These are phyloP conservation scores for Miniopterus natalensis DNA, from an alignment of 2,113 vertebrate species.

Conservation along the genomic window DNA sequence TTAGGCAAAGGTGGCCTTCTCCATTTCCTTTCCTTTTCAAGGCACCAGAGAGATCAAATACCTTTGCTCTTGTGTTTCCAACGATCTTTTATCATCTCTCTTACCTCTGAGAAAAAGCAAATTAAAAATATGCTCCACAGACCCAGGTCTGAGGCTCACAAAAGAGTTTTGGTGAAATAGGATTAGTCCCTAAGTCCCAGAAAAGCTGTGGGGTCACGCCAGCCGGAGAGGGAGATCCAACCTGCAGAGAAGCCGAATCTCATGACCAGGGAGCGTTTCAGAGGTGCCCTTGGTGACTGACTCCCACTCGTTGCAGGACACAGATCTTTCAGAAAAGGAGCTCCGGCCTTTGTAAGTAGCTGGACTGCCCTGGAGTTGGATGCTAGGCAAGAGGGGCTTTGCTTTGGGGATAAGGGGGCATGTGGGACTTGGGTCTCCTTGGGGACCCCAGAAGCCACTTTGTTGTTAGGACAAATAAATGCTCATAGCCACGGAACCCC, in stretches of 20 bases:
- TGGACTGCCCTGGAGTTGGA: slow-evolving; percentile 71
- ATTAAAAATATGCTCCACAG: slow-evolving; percentile 48
- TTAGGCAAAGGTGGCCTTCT: background rate
- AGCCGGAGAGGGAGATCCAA: slow-evolving; percentile 85
- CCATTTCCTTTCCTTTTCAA: background rate
- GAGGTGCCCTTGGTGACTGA: slow-evolving; percentile 84
- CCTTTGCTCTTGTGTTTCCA: slow-evolving; percentile 26
- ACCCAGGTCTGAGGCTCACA: slow-evolving; percentile 82
- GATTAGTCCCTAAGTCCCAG: slow-evolving; percentile 89
- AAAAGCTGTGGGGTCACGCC: slow-evolving; percentile 87
- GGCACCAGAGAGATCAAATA: background rate
- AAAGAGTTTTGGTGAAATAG: slow-evolving; percentile 88
- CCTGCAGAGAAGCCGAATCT: slow-evolving; percentile 87
- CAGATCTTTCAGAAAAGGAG: slow-evolving; percentile 83
- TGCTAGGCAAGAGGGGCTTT: slow-evolving; percentile 68
- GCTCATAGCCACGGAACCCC: rapidly evolving
- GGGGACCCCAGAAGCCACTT: slow-evolving; percentile 42
- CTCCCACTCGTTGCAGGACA: slow-evolving; percentile 83
- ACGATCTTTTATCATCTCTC: slow-evolving; percentile 54
- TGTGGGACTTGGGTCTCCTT: background rate
- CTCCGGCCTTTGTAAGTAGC: slow-evolving; percentile 81
- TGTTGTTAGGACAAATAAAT: background rate
- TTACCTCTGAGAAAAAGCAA: slow-evolving; percentile 59
- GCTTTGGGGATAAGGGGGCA: background rate
- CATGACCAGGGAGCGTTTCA: slow-evolving; percentile 86